Percentiles rank a stretch among this genome's conserved stretches.
Conservation (phyloP, 2,113 vertebrate species). For the Ciconia stormi region DNA sequence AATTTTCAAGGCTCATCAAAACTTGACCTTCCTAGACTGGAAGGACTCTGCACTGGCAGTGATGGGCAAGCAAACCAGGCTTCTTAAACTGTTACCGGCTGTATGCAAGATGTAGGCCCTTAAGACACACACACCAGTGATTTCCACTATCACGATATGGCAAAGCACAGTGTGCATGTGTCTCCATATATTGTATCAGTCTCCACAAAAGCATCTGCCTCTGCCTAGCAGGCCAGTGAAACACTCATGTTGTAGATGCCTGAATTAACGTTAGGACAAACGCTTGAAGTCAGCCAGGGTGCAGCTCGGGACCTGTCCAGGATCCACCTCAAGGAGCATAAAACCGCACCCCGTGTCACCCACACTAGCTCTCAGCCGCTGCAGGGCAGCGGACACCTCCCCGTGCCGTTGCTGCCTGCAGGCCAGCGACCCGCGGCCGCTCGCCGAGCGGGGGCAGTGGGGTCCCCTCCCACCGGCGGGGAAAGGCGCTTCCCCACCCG, state of each 20-base stretch:
- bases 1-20: neutral
- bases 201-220: neutral
- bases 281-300: too few species aligned
- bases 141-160: neutral
- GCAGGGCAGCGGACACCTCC: neutral
- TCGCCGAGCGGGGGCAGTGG: fast-evolving
- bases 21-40: neutral
- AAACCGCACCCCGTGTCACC: fast-evolving
- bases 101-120: neutral
- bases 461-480: too few species aligned
- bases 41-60: neutral
- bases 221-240: neutral
- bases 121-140: neutral
- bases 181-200: neutral
- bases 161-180: neutral
- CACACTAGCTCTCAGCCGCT: fast-evolving
- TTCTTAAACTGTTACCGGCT: neutral
- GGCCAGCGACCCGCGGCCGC: neutral
- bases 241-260: fast-evolving
- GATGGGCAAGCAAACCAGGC: neutral
- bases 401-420: fast-evolving
- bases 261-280: neutral
- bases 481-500: too few species aligned
- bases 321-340: too few species aligned
- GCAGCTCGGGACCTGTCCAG: neutral